Conservation (phyloP, 2,888 invertebrate species). For the Elysia crispata region DNA sequence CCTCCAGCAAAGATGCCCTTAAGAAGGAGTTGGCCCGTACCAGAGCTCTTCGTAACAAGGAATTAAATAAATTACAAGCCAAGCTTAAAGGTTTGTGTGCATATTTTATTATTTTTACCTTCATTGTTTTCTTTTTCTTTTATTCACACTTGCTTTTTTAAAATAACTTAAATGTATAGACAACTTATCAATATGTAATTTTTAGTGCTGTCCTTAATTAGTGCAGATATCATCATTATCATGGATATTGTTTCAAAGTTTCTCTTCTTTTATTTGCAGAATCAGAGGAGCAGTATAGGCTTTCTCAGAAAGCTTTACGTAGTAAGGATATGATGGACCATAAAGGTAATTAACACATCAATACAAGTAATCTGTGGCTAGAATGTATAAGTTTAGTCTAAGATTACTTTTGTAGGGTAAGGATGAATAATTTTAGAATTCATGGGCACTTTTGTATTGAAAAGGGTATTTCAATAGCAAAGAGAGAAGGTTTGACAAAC, state of each 20-base stretch:
- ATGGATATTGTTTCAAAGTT: background rate
- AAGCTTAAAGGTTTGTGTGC: conserved; percentile 64
- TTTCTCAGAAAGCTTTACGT: conserved; percentile 70
- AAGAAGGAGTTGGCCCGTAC: conserved; percentile 63
- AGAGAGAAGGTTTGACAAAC: no score
- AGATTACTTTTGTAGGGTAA: no score
- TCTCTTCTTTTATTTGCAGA: conserved; percentile 52
- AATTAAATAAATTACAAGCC: conserved; percentile 64
- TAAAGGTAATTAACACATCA: conserved; percentile 58
- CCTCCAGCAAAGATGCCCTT: conserved; percentile 61
- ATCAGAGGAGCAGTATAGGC: conserved; percentile 66
- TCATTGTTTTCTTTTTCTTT: background rate
- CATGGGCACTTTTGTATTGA: no score
- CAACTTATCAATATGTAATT: no score
- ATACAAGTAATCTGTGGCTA: background rate
- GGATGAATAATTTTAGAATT: no score
- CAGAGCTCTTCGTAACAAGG: conserved; percentile 62
- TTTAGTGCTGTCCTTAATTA: background rate
- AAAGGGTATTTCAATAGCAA: no score
- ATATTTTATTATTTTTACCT: background rate
- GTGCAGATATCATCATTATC: background rate
- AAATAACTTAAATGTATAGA: background rate
- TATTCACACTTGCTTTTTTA: background rate
- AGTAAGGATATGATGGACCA: conserved; percentile 72
- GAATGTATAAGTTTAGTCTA: no score